Percentiles rank a stretch among this genome's conserved stretches.
These are phyloP conservation scores for Nomada ruficornis DNA, from an alignment of 2,888 invertebrate genomes.

Conservation along the genomic window DNA sequence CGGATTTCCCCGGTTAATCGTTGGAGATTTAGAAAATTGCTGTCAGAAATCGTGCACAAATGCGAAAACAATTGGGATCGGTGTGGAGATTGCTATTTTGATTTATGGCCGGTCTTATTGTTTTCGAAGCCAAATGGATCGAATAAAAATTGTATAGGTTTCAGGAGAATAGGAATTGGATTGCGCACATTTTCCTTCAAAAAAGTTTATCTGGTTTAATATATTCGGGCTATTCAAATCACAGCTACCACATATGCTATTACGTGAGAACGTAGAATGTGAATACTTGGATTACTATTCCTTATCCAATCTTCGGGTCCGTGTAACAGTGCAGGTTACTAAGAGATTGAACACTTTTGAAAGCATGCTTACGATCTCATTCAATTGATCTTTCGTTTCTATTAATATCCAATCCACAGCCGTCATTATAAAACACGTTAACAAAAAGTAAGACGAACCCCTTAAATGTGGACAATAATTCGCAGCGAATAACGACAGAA, in stretches of 20 bases:
- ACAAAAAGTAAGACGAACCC: too few relatives aligned
- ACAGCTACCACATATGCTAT: too few relatives aligned
- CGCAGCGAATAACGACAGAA: neutral
- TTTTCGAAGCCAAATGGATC: neutral
- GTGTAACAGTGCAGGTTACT: neutral
- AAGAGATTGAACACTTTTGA: neutral
- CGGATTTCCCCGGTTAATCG: neutral
- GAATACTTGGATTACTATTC: too few relatives aligned
- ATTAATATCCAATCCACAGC: neutral
- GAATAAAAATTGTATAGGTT: neutral
- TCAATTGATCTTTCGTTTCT: neutral
- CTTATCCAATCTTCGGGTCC: too few relatives aligned
- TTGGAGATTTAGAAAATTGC: constrained; percentile 4
- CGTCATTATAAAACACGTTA: neutral
- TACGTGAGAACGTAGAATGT: too few relatives aligned
- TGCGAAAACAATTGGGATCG: neutral
- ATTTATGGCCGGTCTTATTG: neutral
- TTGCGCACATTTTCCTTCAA: neutral
- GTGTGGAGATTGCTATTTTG: neutral
- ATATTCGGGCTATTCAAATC: too few relatives aligned
- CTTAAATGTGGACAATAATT: neutral
- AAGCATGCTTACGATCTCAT: neutral
- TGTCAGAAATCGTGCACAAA: neutral
- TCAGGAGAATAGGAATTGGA: neutral
- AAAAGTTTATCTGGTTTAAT: too few relatives aligned